Percentiles rank a stretch among this genome's conserved stretches.
Conservation (phyloP, 2,797 vertebrate genomes). For the Sebastes aleutianus region DNA sequence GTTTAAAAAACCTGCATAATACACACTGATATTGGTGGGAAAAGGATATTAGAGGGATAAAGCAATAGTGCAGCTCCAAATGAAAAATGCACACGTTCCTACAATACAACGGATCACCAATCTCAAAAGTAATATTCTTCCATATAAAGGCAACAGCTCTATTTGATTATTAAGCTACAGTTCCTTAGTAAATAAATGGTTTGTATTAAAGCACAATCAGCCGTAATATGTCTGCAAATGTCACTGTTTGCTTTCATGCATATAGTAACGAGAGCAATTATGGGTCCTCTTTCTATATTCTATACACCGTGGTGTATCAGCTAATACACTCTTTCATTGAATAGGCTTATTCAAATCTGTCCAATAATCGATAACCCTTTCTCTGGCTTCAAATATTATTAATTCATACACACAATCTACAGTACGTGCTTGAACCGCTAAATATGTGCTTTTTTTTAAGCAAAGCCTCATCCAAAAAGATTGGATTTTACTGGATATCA, state of each 20-base stretch:
- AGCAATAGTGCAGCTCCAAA: not conserved
- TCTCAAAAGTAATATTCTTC: not conserved
- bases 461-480: not conserved
- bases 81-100: not conserved
- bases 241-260: not conserved
- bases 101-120: not conserved
- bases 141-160: not conserved
- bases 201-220: not conserved
- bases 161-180: not conserved
- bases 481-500: not conserved
- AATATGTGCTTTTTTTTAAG: not conserved
- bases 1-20: not conserved
- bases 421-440: not conserved
- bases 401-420: not conserved
- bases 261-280: not conserved
- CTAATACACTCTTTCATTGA: not conserved
- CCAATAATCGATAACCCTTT: constrained; percentile 17
- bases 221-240: constrained; percentile 8
- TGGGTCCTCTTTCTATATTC: not conserved
- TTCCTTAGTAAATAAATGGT: not conserved
- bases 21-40: not conserved
- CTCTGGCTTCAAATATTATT: not conserved
- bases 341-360: not conserved
- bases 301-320: not conserved
- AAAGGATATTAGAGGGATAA: not conserved